Evolutionary conservation across 2,888 invertebrate species (phyloP).

Genomic region (Netelia fuscicornis): DNA sequence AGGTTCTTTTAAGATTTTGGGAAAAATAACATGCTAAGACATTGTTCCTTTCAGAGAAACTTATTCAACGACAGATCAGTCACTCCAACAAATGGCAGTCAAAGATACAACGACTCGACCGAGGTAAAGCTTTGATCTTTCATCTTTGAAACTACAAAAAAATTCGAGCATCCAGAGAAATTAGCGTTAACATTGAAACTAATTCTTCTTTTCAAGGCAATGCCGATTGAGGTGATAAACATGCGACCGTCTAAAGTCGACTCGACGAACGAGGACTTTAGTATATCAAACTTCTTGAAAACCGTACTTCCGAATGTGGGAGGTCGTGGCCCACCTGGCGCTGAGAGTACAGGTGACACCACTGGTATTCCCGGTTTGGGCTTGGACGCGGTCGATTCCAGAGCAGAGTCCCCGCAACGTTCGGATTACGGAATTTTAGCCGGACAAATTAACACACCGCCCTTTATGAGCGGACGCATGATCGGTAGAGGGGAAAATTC

Average conservation of each 20-base stretch:
- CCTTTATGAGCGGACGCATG: slow-evolving; percentile 75
- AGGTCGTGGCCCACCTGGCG: slow-evolving; percentile 73
- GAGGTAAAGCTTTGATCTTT: slow-evolving; percentile 76
- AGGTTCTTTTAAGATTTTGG: not conserved
- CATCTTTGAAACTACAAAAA: no score
- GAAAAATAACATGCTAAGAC: no score
- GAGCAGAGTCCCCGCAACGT: slow-evolving; percentile 76
- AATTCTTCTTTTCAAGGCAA: slow-evolving; percentile 80
- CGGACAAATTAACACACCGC: slow-evolving; percentile 79
- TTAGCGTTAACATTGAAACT: no score
- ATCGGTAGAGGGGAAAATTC: slow-evolving; percentile 73
- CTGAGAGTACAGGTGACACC: slow-evolving; percentile 78
- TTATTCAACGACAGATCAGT: slow-evolving; percentile 81
- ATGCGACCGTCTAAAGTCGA: slow-evolving; percentile 84
- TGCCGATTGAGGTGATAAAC: slow-evolving; percentile 87
- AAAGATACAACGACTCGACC: slow-evolving; percentile 80
- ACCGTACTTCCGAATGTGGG: slow-evolving; percentile 86
- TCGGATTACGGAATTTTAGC: slow-evolving; percentile 84
- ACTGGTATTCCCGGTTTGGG: slow-evolving; percentile 82
- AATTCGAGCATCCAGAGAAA: no score
- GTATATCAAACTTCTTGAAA: slow-evolving; percentile 87
- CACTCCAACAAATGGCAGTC: slow-evolving; percentile 77
- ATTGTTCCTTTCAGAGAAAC: slow-evolving; percentile 78
- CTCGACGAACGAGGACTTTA: slow-evolving; percentile 82
- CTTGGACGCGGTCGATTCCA: slow-evolving; percentile 77